Base-by-base conservation (phyloP, 2,113 vertebrate species). In the Eidolon helvum region DNA sequence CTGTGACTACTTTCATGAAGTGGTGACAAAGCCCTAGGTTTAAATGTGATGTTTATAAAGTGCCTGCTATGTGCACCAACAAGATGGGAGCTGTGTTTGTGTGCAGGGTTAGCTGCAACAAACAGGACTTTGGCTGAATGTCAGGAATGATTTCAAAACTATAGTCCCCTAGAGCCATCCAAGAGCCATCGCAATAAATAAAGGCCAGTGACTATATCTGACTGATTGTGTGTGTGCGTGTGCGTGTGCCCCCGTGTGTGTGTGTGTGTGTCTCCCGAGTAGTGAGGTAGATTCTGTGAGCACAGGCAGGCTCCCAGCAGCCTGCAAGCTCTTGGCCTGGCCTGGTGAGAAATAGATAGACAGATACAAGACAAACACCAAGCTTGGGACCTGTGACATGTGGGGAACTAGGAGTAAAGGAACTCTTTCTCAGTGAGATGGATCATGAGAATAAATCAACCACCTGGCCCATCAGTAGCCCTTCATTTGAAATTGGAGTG, bases 361-460 rank as follows among this genome's bases (percentile, higher is more conserved):
- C 9, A 63, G 38, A 61, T 8, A 22, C 28, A 63, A 68, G 69
- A 48, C 22, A 92, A 22, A 78, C 24, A 0, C 19, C 28, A 53
- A 53, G 10, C 55, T 55, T 24, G 35, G 45, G 57, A 22, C 48
- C 69, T 66, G n/a, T 35, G 61, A 57, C 43, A 33, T 24, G 12
- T 66, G 35, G 55, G 57, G 78, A 72, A 10, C 24, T 24, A 53
- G n/a, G 15, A 55, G 16, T 10, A 69, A 15, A 18, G 43, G 16
- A 40, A 28, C n/a, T 78, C 45, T 69, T 93, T 82, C 57, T 94
- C 82, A 71, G 21, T 48, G 33, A 63, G 78, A 53, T 33, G 45
- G 53, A 48, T 78, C n/a, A 4, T 4, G 5, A 63, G 16, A 77
- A 89, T 35, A 35, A 61, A 61, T 40, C 15, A 26, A 16, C 53